Percentiles rank a stretch among this genome's conserved stretches.
These are phyloP conservation scores for Osmerus mordax DNA, from an alignment of 2,113 vertebrate species.

Conservation along the genomic window DNA sequence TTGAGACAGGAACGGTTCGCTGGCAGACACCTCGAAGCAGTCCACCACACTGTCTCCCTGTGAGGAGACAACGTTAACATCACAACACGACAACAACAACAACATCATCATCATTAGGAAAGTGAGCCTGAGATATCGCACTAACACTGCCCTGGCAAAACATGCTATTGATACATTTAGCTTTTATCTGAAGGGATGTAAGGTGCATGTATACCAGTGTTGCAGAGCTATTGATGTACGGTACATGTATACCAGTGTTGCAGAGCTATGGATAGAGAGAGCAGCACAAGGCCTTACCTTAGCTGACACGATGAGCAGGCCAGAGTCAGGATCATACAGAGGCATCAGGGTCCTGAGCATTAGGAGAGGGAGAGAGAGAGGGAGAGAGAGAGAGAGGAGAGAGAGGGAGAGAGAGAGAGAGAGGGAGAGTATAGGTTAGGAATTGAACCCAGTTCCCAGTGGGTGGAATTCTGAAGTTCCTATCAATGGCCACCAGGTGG, in stretches of 20 bases:
- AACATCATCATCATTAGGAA: not conserved
- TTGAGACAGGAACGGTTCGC: slow-evolving; percentile 76
- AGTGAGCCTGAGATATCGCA: not conserved
- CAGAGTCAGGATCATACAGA: slow-evolving; percentile 82
- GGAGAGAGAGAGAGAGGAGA: too few relatives aligned
- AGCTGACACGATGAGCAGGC: slow-evolving; percentile 83
- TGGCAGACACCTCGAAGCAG: slow-evolving; percentile 79
- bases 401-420: not conserved
- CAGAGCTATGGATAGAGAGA: not conserved
- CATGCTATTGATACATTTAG: too few relatives aligned
- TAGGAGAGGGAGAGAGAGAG: too few relatives aligned
- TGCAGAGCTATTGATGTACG: too few relatives aligned
- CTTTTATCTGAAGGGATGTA: too few relatives aligned
- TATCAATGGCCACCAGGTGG: slow-evolving; percentile 49
- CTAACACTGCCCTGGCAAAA: too few relatives aligned
- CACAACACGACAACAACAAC: not conserved
- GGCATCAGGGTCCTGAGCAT: slow-evolving; percentile 81
- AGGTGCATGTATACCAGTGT: too few relatives aligned
- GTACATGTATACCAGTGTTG: too few relatives aligned
- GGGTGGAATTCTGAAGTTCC: not conserved
- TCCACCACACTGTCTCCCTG: slow-evolving; percentile 85
- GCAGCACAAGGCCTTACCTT: slow-evolving; percentile 69
- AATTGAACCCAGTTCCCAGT: too few relatives aligned
- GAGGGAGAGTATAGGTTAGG: not conserved
- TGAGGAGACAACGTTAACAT: slow-evolving; percentile 19